Evolutionary conservation across 2,113 vertebrate species (phyloP).

Genomic region (Callaeas wilsoni): DNA sequence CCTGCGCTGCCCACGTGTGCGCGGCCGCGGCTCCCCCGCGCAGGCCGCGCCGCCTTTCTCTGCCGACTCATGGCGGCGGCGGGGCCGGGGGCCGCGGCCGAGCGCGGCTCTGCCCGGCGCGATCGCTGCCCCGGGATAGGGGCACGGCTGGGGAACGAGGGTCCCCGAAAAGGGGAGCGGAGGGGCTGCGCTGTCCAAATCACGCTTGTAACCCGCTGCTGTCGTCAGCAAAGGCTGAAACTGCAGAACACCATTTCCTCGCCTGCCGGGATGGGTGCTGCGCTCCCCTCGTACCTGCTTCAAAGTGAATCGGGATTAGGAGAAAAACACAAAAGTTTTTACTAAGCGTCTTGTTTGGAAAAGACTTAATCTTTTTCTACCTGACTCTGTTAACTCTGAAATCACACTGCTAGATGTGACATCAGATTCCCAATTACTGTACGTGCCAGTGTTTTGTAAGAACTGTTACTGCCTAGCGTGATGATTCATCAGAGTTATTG

Average conservation of each 20-base stretch:
- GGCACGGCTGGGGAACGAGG: too few relatives aligned
- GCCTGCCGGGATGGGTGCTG: neutral
- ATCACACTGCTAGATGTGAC: neutral
- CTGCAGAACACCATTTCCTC: neutral
- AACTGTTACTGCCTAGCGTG: slow-evolving; percentile 3
- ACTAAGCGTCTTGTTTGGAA: neutral
- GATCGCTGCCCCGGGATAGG: neutral
- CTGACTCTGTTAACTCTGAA: neutral
- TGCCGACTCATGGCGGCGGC: slow-evolving; percentile 40
- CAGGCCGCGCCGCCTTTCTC: slow-evolving; percentile 27
- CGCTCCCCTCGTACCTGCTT: neutral
- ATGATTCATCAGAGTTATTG: slow-evolving; percentile 60
- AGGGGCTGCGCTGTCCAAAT: neutral
- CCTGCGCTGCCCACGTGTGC: slow-evolving; percentile 18
- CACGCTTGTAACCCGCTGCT: neutral
- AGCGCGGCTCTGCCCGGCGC: neutral
- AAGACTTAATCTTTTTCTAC: neutral
- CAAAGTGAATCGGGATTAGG: neutral
- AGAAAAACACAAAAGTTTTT: slow-evolving; percentile 34
- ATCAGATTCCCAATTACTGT: slow-evolving; percentile 32
- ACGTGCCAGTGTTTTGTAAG: slow-evolving; percentile 36
- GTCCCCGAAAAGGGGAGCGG: neutral
- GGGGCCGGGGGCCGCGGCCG: neutral
- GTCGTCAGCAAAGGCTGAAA: neutral
- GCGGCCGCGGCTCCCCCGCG: neutral